Evolutionary conservation across 2,797 vertebrate species (phyloP).

Genomic region (Macropus fuliginosus): DNA sequence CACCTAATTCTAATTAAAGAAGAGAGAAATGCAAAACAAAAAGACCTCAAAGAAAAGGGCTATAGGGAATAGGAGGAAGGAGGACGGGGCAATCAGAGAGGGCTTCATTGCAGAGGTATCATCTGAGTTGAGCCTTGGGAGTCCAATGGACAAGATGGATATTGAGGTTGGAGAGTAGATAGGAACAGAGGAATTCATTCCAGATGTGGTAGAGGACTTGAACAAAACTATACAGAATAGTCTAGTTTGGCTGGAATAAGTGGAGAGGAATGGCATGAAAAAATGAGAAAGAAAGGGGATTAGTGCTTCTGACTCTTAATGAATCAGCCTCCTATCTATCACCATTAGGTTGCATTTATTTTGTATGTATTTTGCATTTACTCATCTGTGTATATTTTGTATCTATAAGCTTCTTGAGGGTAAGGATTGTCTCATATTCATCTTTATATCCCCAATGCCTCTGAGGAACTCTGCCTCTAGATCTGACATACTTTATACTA

Average conservation of each 20-base stretch:
- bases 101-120: neutral
- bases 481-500: neutral
- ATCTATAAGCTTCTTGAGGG: neutral
- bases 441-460: neutral
- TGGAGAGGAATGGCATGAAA: neutral
- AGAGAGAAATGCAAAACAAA: neutral
- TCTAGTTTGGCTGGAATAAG: neutral
- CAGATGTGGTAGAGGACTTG: neutral
- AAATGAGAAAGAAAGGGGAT: neutral
- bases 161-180: neutral
- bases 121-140: neutral
- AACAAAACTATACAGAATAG: neutral
- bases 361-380: neutral
- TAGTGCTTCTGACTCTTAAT: neutral
- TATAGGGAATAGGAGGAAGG: neutral
- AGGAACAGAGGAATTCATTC: neutral
- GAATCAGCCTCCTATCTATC: neutral
- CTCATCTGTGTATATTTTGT: neutral
- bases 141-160: neutral
- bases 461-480: neutral
- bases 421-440: neutral
- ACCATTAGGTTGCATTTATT: neutral
- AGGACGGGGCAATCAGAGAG: neutral
- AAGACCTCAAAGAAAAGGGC: neutral
- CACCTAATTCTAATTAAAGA: neutral